Base-by-base conservation (phyloP, 2,797 vertebrate genomes). In the Syndactyla subalaris region DNA sequence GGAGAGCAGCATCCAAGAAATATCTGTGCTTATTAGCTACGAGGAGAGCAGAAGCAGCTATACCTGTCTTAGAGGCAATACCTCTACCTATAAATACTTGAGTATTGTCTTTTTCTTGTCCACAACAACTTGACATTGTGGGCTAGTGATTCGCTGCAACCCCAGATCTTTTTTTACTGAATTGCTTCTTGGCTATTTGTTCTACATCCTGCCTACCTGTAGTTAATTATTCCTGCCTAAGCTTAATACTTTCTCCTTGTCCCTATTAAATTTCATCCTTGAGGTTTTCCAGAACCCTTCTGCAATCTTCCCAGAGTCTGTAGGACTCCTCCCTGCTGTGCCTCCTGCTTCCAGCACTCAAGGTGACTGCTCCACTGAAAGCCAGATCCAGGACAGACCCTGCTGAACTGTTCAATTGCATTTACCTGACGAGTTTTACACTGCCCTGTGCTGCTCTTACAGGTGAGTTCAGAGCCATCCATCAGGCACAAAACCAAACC, bases 181-280 rank as follows among this genome's bases (percentile, higher is more conserved):
- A 36, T 88, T 79, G 85, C 90, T 90, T 79, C 94, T 94, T 93
- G 55, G 80, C 88, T 59, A 6, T 90, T 95, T 94, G 90, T 87
- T 91, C 45, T 39, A 59, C 94, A 91, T 95, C 95, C 96, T 90
- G 85, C 79, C 73, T 57, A 85, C 88, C 80, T 87, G 57, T 34
- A 82, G 52, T 95, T 97, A 97, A 96, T 95, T 97, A 97, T 96
- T 94, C 96, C 95, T 97, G 71, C 59, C 93, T 96, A 96, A 97
- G 96, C 95, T 95, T 82, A 93, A 85, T 79, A 87, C 95, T 93
- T 96, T 80, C 75, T 90, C 27, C 80, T 85, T 82, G 90, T 86
- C 71, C 92, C 92, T 96, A 95, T 95, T 89, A 67, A 71, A 79
- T 97, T 90, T 88, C 95, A 88, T 88, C 94, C 96, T 95, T 95